Base-by-base conservation (phyloP, 2,797 vertebrate species). In the Ambastaia sidthimunki region DNA sequence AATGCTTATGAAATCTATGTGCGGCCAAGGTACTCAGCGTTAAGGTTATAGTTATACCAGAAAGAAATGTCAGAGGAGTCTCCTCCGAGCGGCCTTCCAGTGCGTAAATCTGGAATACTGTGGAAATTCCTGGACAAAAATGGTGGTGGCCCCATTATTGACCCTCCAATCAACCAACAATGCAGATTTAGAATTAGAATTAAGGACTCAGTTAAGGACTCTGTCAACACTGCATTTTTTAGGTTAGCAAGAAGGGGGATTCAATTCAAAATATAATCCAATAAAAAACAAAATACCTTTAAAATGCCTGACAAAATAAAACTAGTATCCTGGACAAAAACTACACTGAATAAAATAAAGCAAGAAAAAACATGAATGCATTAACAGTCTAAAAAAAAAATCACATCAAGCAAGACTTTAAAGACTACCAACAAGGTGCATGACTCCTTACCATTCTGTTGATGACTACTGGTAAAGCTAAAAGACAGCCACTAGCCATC, bases 1-100 rank as follows among this genome's bases (percentile, higher is more conserved):
- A 82, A 92, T 87, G 85, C 88, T 90, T 88, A 91, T 80, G 85
- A 85, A 89, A 71, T 86, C 90, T 90, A 86, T 63, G 80, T 76
- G 82, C 71, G 71, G 71, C 62, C 71, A 80, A 73, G 79, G 81
- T 83, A 78, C 67, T 81, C 57, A 76, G 55, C 71, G 81, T 85
- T 79, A 80, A 75, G 80, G 71, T 89, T 85, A 77, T 28, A 28
- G 82, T 82, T 84, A 84, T 84, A 78, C 83, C 85, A 89, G 83
- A 86, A 88, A 75, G 81, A 68, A 83, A 71, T 65, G 66, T 85
- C 85, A 84, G 77, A 80, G 85, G 54, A 68, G 78, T 87, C 88
- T 89, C 87, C 80, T 87, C 86, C 85, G 74, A 84, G 74, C 55
- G 85, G 80, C 80, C 83, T 84, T 88, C 87, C 72, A 85, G 89